Evolutionary conservation across 2,797 vertebrate genomes (phyloP).

Genomic region (Melanotaenia nigrans): DNA sequence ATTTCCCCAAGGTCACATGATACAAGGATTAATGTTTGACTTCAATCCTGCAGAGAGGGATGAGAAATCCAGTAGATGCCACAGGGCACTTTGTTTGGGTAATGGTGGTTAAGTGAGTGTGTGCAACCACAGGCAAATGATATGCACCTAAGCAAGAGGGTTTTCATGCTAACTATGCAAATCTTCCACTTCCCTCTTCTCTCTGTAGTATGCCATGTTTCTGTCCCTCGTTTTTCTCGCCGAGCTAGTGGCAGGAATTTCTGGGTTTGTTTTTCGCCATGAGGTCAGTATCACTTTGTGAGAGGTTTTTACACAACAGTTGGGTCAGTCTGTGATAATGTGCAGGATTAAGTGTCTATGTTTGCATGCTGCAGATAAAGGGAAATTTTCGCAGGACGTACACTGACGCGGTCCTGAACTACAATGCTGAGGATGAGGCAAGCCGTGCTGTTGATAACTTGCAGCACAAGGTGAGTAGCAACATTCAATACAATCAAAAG

Average conservation of each 20-base stretch:
- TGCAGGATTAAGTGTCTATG: not conserved
- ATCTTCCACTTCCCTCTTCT: constrained; percentile 15
- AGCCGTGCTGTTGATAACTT: constrained; percentile 95
- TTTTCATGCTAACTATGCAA: constrained; percentile 54
- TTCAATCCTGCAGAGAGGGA: constrained; percentile 47
- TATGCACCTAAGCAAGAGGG: constrained; percentile 22
- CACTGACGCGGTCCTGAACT: constrained; percentile 93
- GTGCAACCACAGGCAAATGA: constrained; percentile 32
- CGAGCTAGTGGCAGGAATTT: constrained; percentile 97
- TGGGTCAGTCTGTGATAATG: not conserved
- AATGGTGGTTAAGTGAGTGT: constrained; percentile 43
- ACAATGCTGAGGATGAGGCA: constrained; percentile 91
- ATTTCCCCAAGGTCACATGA: constrained; percentile 58
- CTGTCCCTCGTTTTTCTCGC: constrained; percentile 98
- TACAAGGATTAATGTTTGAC: constrained; percentile 58
- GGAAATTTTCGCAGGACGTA: constrained; percentile 96
- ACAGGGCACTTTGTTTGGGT: constrained; percentile 35
- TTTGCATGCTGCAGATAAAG: constrained; percentile 87
- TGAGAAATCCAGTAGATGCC: constrained; percentile 47
- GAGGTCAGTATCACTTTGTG: constrained; percentile 85
- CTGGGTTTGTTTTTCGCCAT: constrained; percentile 98
- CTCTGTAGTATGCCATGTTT: constrained; percentile 97
- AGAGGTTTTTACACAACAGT: constrained; percentile 11
- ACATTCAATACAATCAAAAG: not conserved
- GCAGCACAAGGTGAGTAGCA: constrained; percentile 89